Conservation (phyloP, 2,888 invertebrate species). For the Plebejus argus region DNA sequence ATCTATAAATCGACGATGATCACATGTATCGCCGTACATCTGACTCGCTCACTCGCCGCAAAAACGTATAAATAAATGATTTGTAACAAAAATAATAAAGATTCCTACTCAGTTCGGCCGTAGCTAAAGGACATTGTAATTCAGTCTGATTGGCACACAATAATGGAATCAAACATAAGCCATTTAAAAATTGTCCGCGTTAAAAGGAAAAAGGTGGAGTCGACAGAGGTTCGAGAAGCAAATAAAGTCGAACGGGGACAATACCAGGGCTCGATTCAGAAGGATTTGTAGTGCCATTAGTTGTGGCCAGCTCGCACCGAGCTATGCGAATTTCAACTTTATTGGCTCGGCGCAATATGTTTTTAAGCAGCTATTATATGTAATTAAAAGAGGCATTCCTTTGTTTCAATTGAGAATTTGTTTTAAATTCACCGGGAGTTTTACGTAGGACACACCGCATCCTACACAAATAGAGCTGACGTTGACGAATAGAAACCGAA, state of each 20-base stretch:
- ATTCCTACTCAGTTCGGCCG: slow-evolving; percentile 72
- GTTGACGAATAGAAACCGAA: not conserved
- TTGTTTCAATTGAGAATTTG: slow-evolving; percentile 50
- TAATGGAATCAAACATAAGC: slow-evolving; percentile 79
- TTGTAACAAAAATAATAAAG: slow-evolving; percentile 72
- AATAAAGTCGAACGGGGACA: slow-evolving; percentile 71
- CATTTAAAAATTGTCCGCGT: slow-evolving; percentile 78
- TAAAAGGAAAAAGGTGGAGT: slow-evolving; percentile 72
- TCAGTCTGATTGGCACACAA: slow-evolving; percentile 81
- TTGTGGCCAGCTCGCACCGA: slow-evolving; percentile 43
- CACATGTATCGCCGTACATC: slow-evolving; percentile 64
- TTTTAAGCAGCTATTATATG: slow-evolving; percentile 37
- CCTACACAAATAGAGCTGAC: slow-evolving; percentile 6
- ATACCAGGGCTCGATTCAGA: slow-evolving; percentile 69
- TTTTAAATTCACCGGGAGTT: slow-evolving; percentile 32
- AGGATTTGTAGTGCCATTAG: slow-evolving; percentile 78
- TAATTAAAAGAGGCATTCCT: slow-evolving; percentile 63
- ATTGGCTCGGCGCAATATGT: slow-evolving; percentile 20
- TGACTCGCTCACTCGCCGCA: slow-evolving; percentile 69
- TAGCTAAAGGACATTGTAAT: slow-evolving; percentile 79
- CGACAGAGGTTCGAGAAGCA: slow-evolving; percentile 68
- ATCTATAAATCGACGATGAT: slow-evolving; percentile 64
- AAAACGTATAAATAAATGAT: slow-evolving; percentile 70
- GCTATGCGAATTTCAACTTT: slow-evolving; percentile 26
- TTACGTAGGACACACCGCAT: not conserved